Base-by-base conservation (phyloP, 2,888 invertebrate species). In the Lissonota sp. region DNA sequence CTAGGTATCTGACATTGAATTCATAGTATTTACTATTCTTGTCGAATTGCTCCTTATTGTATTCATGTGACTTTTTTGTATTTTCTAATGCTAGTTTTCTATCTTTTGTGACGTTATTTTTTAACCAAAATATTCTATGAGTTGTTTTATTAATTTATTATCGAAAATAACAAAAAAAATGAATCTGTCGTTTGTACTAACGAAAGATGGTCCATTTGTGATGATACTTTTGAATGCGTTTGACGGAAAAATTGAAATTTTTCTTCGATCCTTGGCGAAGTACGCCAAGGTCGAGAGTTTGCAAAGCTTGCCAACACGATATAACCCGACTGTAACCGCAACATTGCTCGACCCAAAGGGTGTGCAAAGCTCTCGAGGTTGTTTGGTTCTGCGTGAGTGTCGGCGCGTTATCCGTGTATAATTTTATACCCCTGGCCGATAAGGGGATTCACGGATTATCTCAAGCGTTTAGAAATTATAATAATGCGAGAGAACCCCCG, bases 401-500 rank as follows among this genome's bases (percentile, higher is more conserved):
- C 44, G 26, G 58, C 73, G 67, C 63, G 44, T 66, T 71, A 46
- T 16, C 75, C 39, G 69, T 77, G 76, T 80, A 85, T 86, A 84
- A 86, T 85, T 86, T 85, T 85, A 86, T 84, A 42, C 62, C 39
- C 49, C 70, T 37, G 58, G 46, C 53, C 49, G 85, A 86, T 86
- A 86, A 86, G 84, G 74, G 80, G 66, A 49, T 71, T 78, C 79
- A 77, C 74, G 71, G 64, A 72, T 76, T 73, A 75, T 78, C 63
- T 75, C 80, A 80, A 80, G 78, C 80, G 82, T 82, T 85, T 84
- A 83, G 80, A 85, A 87, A 86, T 86, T 86, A 86, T 83, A 86
- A 84, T 83, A 42, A 70, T 42, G 46, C 58, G 10, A 37, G 37
- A 44, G 6, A 26, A 39, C 39, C 49, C 12, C 39, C 37, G 79